Evolutionary conservation across 64 coral and sea anemone genomes (phyloP), one percentile per base, ranked within the genome.

Genomic region (Dendrophyllia cribrosa): DNA sequence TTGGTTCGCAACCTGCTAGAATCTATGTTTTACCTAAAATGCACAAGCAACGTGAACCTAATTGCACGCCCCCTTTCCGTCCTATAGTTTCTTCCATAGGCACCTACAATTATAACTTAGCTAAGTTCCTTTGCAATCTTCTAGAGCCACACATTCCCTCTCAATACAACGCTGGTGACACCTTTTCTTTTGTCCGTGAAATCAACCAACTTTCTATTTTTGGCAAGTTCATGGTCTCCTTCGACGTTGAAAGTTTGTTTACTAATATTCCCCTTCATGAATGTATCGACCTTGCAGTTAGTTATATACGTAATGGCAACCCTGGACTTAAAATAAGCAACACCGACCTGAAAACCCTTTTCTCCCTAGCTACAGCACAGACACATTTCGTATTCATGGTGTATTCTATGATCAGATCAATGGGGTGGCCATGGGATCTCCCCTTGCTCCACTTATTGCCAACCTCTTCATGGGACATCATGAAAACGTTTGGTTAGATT

Each of bases 351-450:
- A 90, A 69, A 58, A 68, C 43, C 0, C 16, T 81, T 17, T 90
- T 90, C 58, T 6, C 5, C 0, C 55, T 82, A 26, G 88, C 75
- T 13, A 82, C 76, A 4, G 4, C n/a, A 0, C 20, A 79, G 21
- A 78, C 74, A 6, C 88, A 89, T 70, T 89, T 89, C n/a, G 6
- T 89, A 9, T 89, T 78, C 19, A 78, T 79, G 7, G 74, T 15
- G 6, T 53, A 5, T 50, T 86, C 34, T 86, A 78, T 24, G 88
- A 89, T 43, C 88, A 89, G 13, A 21, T 78, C 1, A 75, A 89
- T 78, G 88, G 88, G 1, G 88, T 79, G 3, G 44, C 88, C 9
- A 79, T 89, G 88, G 78, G 78, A 10, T 81, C 78, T 2, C 78
- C 78, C 56, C 53, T 81, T 11, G 78, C 78, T 6, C 78, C 78